Evolutionary conservation across 92 coral and sea anemone genomes (phyloP), one percentile per base, ranked within the genome.

Genomic region (Blastomussa wellsi): DNA sequence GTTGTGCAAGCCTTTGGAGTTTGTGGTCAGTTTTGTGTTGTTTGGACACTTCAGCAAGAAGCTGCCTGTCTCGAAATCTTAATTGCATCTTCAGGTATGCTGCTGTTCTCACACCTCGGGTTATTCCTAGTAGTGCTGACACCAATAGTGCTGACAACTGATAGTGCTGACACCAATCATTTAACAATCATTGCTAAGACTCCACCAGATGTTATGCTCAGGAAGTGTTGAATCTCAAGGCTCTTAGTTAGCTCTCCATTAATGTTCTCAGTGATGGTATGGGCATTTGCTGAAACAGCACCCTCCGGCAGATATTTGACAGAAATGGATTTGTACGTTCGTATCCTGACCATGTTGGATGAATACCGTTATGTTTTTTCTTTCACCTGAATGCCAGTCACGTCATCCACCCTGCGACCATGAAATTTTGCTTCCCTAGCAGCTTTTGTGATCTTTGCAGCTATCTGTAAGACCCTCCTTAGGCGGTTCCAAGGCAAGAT

Each of bases 1-100:
- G 84, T 78, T 86, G 84, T 70, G 89, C 89, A 69, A 68, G 89
- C 84, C 57, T 29, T 28, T 74, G 78, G 78, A 74, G 78, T 74
- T 74, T 74, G 78, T 74, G 78, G 19, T 57, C 78, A 20, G 41
- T 74, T 4, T 74, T 74, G 33, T 74, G 78, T 13, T 57, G 17
- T 74, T 74, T 74, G 3, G 57, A 74, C 55, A 41, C 57, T 6
- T 74, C 78, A 13, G 78, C 35, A 29, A 57, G 78, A 41, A 74
- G 78, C 35, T 74, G 78, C 78, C 41, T 74, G 78, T 74, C 33
- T 16, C 19, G 78, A 0, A 74, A 14, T 19, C 78, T 41, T 20
- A 41, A 39, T 41, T 74, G 78, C 78, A 74, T 74, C 57, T 41
- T 74, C 14, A 74, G 57, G 6, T 74, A 74, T 22, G 55, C 78